Evolutionary conservation across 2,888 invertebrate species (phyloP).

Genomic region (Cerceris rybyensis): DNA sequence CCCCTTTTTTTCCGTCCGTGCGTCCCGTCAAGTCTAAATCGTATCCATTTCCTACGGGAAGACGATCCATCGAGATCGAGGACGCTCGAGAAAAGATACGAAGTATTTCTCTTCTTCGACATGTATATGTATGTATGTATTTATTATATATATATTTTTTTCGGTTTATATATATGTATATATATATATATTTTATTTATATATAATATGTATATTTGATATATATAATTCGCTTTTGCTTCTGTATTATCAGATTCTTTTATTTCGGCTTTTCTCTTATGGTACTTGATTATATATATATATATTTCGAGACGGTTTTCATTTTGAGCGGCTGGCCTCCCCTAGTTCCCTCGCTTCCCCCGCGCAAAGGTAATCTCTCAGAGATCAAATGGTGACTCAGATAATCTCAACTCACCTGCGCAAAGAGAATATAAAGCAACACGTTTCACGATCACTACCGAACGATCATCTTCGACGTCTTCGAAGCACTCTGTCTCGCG

Average conservation of each 20-base stretch:
- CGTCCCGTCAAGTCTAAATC: constrained; percentile 60
- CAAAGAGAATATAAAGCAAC: constrained; percentile 79
- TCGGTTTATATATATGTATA: background rate
- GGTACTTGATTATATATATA: constrained; percentile 25
- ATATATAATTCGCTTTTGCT: constrained; percentile 50
- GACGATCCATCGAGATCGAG: constrained; percentile 71
- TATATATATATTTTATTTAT: no score
- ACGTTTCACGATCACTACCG: constrained; percentile 74
- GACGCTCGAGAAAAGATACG: constrained; percentile 69
- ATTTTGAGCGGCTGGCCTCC: constrained; percentile 80
- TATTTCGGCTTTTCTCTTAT: constrained; percentile 52
- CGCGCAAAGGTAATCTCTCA: constrained; percentile 80
- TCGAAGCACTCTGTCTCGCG: constrained; percentile 62
- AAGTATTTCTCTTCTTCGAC: constrained; percentile 59
- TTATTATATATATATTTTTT: constrained; percentile 15
- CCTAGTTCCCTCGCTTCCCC: constrained; percentile 81
- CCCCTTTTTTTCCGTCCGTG: constrained; percentile 44
- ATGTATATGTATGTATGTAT: constrained; percentile 35
- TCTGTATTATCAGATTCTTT: constrained; percentile 55
- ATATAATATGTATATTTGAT: background rate
- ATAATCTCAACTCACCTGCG: constrained; percentile 82
- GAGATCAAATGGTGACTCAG: constrained; percentile 80
- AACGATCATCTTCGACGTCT: constrained; percentile 69
- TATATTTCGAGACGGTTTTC: constrained; percentile 48
- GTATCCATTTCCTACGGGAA: constrained; percentile 55